Percentiles rank a stretch among this genome's conserved stretches.
Evolutionary conservation across 2,113 vertebrate species (phyloP).

Genomic region (Lepus americanus): DNA sequence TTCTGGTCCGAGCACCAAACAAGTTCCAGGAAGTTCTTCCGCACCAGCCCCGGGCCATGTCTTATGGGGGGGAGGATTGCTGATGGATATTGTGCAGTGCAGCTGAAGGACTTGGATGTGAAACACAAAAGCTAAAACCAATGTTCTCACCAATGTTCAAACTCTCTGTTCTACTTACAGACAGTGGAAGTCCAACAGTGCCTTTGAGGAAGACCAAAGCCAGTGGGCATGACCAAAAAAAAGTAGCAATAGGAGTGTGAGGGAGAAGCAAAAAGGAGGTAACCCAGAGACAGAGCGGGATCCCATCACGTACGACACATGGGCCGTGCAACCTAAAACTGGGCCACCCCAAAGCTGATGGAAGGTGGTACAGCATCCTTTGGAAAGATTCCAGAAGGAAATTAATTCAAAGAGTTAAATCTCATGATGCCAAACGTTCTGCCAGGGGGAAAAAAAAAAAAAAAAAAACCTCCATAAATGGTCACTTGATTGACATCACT

Average conservation of each 20-base stretch:
- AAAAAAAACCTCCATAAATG: background rate
- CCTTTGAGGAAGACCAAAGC: background rate
- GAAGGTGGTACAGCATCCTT: background rate
- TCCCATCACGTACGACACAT: background rate
- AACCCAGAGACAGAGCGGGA: background rate
- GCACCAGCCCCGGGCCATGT: background rate
- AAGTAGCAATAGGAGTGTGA: background rate
- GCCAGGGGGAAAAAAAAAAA: background rate
- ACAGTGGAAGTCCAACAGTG: rapidly evolving
- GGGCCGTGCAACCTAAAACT: background rate
- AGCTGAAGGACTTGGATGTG: background rate
- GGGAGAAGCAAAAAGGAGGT: background rate
- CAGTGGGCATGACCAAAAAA: no score
- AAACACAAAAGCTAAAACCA: background rate
- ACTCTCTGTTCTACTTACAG: background rate
- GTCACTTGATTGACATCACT: background rate
- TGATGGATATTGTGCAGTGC: rapidly evolving
- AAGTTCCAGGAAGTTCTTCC: background rate
- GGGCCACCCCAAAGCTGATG: background rate
- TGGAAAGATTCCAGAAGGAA: conserved; percentile 9
- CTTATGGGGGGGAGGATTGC: background rate
- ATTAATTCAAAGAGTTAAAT: conserved; percentile 36
- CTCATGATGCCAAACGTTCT: conserved; percentile 25
- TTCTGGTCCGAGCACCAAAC: background rate
- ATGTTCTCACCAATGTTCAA: background rate